Percentiles rank a stretch among this genome's conserved stretches.
Evolutionary conservation across 2,113 vertebrate genomes (phyloP).

Genomic region (Rattus norvegicus): GRCr8 NC_086028.1:82153001-82153500

Average conservation of each 20-base stretch:
- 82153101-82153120: too few relatives aligned
- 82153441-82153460: neutral
- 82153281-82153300: neutral
- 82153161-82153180: neutral
- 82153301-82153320: neutral
- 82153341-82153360: neutral
- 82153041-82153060: neutral
- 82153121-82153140: neutral
- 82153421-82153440: neutral
- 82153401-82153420: neutral
- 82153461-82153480: neutral
- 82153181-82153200: conserved; percentile 47
- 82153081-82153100: neutral
- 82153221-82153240: conserved; percentile 32
- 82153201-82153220: conserved; percentile 20
- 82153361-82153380: neutral
- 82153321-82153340: neutral
- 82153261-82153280: neutral
- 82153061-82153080: neutral
- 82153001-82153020: neutral
- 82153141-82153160: neutral
- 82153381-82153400: neutral
- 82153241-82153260: neutral
- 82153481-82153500: neutral
- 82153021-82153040: too few relatives aligned